Base-by-base conservation (phyloP, 2,113 vertebrate genomes). In the Tychaedon coryphoeus region DNA sequence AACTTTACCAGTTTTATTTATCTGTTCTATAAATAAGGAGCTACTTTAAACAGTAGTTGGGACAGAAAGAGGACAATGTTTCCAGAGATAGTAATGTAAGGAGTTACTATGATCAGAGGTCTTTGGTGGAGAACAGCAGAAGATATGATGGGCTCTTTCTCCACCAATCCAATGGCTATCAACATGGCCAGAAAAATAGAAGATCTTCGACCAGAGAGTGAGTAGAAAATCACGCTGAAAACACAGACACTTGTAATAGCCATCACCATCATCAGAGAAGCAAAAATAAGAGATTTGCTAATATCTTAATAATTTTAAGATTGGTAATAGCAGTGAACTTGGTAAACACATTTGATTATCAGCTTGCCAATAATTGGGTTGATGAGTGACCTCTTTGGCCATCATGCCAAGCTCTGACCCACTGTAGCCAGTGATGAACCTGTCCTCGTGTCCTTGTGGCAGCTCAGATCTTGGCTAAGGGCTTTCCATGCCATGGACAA, bases 381-480 rank as follows among this genome's bases (percentile, higher is more conserved):
- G 42, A 66, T 1, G 3, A 87, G 33, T 1, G 2, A 58, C 4
- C 4, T 18, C 1, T n/a, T n/a, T 0, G 51, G 19, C 31, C 66
- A 65, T 8, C 7, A 14, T 16, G 62, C 22, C 28, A 73, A 72
- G 6, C 16, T 86, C 54, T 73, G 26, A 19, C 20, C 5, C 1
- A 3, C 3, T 36, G 28, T 9, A 23, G 11, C 42, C 50, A 29
- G 14, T 11, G 45, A 53, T 8, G 19, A 15, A 31, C 71, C 34
- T 78, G 24, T 14, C 13, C 34, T 75, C 7, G 5, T 1, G 1
- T 38, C 8, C 17, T 62, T 62, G 18, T 29, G 17, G 25, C 36
- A 74, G 9, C 22, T 57, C 20, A 80, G 10, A 15, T 7, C 31
- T 43, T 0, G 0, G 6, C 23, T 70, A 2, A 3, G 4, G 2